These are phyloP conservation scores for Vollenhovia emeryi DNA, from an alignment of 1,140 invertebrate species.

Conservation along the genomic window DNA sequence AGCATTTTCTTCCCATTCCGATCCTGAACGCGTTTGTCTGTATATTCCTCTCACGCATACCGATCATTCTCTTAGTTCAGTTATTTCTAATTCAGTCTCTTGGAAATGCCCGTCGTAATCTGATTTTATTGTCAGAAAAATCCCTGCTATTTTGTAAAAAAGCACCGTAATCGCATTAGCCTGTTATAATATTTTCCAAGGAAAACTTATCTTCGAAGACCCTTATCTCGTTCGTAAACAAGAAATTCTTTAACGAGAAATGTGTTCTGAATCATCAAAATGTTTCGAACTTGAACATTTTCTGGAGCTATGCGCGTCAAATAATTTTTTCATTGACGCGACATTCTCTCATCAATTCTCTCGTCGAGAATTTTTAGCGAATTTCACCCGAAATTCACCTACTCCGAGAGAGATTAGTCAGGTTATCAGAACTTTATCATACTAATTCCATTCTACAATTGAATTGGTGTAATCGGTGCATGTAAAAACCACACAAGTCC, in stretches of 20 bases:
- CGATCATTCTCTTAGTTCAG: constrained; percentile 38
- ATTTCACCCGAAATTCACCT: neutral
- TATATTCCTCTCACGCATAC: neutral
- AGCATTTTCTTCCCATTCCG: neutral
- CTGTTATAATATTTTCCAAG: neutral
- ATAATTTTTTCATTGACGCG: neutral
- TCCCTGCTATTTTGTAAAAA: neutral
- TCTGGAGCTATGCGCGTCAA: neutral
- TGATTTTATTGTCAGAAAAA: constrained; percentile 56
- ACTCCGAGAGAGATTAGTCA: neutral
- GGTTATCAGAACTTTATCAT: neutral
- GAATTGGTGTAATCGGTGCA: too few species aligned
- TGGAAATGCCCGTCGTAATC: constrained; percentile 70
- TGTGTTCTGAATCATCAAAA: neutral
- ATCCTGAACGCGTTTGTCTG: constrained; percentile 20
- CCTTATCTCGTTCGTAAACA: neutral
- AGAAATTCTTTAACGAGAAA: neutral
- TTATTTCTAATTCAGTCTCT: too few species aligned
- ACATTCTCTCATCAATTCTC: neutral
- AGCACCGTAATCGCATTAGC: neutral
- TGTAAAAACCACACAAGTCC: too few species aligned
- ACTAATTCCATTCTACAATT: too few species aligned
- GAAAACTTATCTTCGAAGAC: neutral
- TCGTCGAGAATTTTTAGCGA: neutral
- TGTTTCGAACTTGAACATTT: neutral